A percentile compares a stretch with the other conserved stretches of the same genome.
Conservation (phyloP, 2,888 invertebrate genomes). For the Xestia sexstrigata region DNA sequence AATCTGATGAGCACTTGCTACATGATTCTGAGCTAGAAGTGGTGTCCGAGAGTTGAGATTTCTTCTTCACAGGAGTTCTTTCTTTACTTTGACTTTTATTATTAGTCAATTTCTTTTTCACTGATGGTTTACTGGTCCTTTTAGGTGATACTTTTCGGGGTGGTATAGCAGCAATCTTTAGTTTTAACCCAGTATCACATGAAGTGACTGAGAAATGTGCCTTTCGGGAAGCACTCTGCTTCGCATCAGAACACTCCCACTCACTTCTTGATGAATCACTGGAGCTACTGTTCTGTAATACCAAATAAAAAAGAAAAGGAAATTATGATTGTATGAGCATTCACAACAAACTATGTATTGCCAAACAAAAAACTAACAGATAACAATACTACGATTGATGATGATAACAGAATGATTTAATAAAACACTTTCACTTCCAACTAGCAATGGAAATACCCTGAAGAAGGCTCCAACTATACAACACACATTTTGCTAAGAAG, state of each 20-base stretch:
- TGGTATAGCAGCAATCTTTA: constrained; percentile 91
- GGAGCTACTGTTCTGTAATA: constrained; percentile 84
- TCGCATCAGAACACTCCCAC: constrained; percentile 84
- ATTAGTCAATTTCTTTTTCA: constrained; percentile 80
- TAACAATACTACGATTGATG: not conserved
- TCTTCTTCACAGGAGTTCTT: constrained; percentile 75
- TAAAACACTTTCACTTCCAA: not conserved
- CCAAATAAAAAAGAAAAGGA: constrained; percentile 7
- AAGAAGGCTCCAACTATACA: not conserved
- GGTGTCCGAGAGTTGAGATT: constrained; percentile 82
- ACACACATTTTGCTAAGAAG: not conserved
- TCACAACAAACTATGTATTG: not conserved
- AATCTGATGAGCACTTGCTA: constrained; percentile 87
- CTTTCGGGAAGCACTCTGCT: constrained; percentile 80
- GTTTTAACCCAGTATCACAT: constrained; percentile 91
- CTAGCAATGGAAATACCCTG: not conserved
- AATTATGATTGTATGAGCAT: not conserved
- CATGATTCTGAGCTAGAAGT: constrained; percentile 89
- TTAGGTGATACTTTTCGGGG: constrained; percentile 84
- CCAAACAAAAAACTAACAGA: not conserved
- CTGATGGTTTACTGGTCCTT: constrained; percentile 80
- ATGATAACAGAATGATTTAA: not conserved
- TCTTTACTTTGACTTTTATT: constrained; percentile 71
- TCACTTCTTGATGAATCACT: constrained; percentile 86
- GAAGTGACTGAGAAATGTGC: constrained; percentile 92